These are phyloP conservation scores for Vombatus ursinus DNA, from an alignment of 2,113 vertebrate genomes.

Conservation along the genomic window DNA sequence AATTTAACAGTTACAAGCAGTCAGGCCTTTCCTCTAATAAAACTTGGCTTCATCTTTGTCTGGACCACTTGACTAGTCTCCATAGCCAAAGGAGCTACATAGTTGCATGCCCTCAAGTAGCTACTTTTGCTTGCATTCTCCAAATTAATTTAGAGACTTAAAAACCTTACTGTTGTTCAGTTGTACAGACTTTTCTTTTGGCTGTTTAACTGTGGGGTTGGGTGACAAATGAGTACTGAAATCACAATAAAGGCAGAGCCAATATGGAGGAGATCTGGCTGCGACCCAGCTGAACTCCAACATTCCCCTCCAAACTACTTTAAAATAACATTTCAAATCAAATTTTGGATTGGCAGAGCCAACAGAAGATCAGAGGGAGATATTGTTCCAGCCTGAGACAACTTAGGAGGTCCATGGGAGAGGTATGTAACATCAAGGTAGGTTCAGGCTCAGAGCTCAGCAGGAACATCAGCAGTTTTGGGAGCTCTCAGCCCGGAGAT, in stretches of 20 bases:
- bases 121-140: neutral
- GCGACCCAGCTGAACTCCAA: neutral
- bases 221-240: neutral
- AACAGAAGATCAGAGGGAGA: neutral
- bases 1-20: neutral
- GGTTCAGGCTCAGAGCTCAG: neutral
- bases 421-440: neutral
- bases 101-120: conserved; percentile 28
- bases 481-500: neutral
- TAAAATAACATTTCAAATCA: neutral
- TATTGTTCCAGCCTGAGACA: neutral
- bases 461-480: neutral
- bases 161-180: neutral
- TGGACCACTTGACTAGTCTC: neutral
- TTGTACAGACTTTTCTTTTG: conserved; percentile 7
- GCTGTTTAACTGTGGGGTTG: neutral
- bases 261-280: neutral
- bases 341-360: neutral
- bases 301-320: neutral
- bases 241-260: neutral
- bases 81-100: neutral
- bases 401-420: neutral
- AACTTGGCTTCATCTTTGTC: conserved; percentile 9
- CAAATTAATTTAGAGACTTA: neutral
- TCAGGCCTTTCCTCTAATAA: neutral